These are phyloP conservation scores for Ditylenchus weischeri DNA, from an alignment of 2,888 invertebrate species.

Conservation along the genomic window DNA sequence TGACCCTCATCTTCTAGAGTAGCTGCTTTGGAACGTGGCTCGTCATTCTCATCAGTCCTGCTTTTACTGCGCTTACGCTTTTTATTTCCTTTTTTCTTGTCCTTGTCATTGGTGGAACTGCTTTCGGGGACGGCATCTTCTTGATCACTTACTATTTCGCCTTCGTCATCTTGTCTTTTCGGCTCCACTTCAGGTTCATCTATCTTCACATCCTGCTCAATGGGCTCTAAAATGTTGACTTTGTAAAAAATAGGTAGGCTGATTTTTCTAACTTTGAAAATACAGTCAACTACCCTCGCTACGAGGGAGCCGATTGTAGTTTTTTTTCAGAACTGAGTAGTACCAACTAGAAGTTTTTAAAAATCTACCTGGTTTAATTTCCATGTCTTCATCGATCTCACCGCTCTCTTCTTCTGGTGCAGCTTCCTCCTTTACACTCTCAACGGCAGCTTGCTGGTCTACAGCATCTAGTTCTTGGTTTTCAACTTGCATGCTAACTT, in stretches of 20 bases:
- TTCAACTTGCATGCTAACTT: no score
- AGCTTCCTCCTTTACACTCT: no score
- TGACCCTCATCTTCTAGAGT: conserved; percentile 11
- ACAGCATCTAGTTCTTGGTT: no score
- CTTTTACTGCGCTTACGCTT: neutral
- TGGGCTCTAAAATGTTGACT: neutral
- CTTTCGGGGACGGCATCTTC: neutral
- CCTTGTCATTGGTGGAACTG: neutral
- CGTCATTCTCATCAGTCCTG: neutral
- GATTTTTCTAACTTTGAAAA: neutral
- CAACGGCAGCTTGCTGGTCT: no score
- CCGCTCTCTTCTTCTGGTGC: no score
- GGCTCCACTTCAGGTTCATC: neutral
- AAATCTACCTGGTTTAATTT: no score
- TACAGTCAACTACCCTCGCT: neutral
- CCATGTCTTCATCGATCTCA: no score
- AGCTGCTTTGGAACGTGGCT: neutral
- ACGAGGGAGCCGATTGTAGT: no score
- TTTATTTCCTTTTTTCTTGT: neutral
- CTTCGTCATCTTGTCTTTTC: conserved; percentile 9
- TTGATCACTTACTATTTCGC: conserved; percentile 14
- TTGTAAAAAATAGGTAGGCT: neutral
- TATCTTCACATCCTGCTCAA: no score
- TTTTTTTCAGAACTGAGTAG: no score
- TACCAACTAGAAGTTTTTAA: neutral